phyloP scores from a whole-genome alignment of 2,797 vertebrate genomes.

The Argya squamiceps region DNA sequence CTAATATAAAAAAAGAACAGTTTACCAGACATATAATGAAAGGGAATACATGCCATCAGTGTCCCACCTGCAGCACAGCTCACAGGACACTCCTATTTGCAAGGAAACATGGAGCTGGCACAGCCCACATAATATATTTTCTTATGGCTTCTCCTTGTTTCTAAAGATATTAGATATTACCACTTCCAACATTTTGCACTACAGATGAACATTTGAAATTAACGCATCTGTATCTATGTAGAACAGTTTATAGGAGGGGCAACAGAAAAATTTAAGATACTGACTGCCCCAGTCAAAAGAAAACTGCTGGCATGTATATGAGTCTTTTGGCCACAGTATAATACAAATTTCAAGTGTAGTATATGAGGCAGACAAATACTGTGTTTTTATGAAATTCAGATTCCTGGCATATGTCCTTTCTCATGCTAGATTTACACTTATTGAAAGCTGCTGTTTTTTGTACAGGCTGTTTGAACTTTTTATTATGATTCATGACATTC shows the following conservation, averaged over 20 bases:
- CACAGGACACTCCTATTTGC: not conserved
- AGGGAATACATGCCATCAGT: not conserved
- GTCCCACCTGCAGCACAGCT: not conserved
- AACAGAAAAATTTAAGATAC: not conserved
- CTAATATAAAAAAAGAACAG: not conserved
- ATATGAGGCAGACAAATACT: not conserved
- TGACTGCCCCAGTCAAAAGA: not conserved
- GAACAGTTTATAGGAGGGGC: not conserved
- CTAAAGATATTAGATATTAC: not conserved
- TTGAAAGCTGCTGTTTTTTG: not conserved
- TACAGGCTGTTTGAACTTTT: not conserved
- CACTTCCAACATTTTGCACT: not conserved
- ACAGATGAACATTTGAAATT: not conserved
- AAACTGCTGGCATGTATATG: fast-evolving
- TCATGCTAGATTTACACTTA: not conserved
- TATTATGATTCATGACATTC: not conserved
- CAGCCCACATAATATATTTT: not conserved
- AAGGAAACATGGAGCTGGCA: not conserved
- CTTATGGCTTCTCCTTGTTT: not conserved
- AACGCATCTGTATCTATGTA: not conserved
- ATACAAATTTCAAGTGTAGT: not conserved
- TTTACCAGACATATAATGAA: not conserved
- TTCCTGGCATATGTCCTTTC: not conserved
- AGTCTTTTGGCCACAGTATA: not conserved
- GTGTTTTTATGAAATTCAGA: not conserved